These are phyloP conservation scores for Ommatoiulus sabulosus DNA, from an alignment of 2,888 invertebrate species.

Conservation along the genomic window DNA sequence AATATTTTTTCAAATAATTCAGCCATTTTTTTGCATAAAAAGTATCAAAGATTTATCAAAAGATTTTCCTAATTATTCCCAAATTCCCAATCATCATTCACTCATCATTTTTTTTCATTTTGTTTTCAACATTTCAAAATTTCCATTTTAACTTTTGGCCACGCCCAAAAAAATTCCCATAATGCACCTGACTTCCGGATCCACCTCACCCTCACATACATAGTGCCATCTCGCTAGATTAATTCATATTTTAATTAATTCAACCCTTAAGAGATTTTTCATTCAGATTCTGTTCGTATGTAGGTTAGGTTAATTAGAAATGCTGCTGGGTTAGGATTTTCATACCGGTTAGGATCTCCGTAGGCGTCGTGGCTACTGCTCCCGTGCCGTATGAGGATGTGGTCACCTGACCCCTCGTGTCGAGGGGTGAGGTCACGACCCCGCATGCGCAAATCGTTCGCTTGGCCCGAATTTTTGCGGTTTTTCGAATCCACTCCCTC, in stretches of 20 bases:
- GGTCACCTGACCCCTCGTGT: conserved; percentile 17
- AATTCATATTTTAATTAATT: conserved; percentile 17
- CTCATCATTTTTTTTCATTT: no score
- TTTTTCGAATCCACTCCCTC: conserved; percentile 42
- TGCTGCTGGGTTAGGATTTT: no score
- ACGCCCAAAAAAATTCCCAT: neutral
- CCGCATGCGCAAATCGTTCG: conserved; percentile 3
- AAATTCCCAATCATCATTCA: no score
- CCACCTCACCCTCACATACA: neutral
- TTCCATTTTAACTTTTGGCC: no score
- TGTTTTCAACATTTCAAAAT: no score
- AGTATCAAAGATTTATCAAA: no score
- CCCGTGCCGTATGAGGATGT: conserved; percentile 23
- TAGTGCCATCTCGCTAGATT: neutral
- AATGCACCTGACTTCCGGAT: neutral
- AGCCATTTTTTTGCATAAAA: no score
- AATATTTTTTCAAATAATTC: no score
- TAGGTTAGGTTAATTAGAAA: conserved; percentile 37
- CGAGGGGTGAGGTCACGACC: neutral
- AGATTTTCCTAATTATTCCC: no score
- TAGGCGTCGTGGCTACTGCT: neutral
- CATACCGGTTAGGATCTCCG: conserved; percentile 29
- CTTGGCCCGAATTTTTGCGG: conserved; percentile 12
- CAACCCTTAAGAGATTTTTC: neutral
- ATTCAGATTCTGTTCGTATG: neutral